Conservation (phyloP, 2,797 vertebrate genomes). For the Nyctalus aviator region DNA sequence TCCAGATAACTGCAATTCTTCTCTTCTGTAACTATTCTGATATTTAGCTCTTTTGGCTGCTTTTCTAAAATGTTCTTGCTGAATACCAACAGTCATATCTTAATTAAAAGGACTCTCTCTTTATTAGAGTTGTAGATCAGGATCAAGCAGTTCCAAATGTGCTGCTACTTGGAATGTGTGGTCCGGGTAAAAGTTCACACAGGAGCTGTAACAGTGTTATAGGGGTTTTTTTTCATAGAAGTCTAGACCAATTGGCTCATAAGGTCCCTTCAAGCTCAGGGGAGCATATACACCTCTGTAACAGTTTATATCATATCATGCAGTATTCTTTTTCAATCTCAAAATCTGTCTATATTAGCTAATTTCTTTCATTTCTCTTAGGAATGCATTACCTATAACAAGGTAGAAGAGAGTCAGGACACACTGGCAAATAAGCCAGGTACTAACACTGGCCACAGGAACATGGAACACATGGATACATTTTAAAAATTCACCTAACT, state of each 20-base stretch:
- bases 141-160: too few relatives aligned
- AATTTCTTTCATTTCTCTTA: conserved; percentile 45
- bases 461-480: neutral
- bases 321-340: neutral
- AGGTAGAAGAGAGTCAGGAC: neutral
- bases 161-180: neutral
- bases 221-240: neutral
- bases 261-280: neutral
- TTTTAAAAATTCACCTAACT: neutral
- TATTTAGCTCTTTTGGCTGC: neutral
- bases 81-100: conserved; percentile 3
- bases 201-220: neutral
- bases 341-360: neutral
- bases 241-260: neutral
- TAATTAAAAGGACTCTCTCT: neutral
- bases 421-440: conserved; percentile 2
- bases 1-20: conserved; percentile 35
- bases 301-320: neutral
- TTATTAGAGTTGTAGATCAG: neutral
- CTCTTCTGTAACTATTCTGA: conserved; percentile 50
- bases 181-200: too few relatives aligned
- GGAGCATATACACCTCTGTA: neutral
- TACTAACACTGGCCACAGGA: neutral
- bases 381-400: neutral
- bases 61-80: conserved; percentile 21